A percentile compares a stretch with the other conserved stretches of the same genome.
phyloP scores from a whole-genome alignment of 2,113 vertebrate genomes.

The Pionites leucogaster region DNA sequence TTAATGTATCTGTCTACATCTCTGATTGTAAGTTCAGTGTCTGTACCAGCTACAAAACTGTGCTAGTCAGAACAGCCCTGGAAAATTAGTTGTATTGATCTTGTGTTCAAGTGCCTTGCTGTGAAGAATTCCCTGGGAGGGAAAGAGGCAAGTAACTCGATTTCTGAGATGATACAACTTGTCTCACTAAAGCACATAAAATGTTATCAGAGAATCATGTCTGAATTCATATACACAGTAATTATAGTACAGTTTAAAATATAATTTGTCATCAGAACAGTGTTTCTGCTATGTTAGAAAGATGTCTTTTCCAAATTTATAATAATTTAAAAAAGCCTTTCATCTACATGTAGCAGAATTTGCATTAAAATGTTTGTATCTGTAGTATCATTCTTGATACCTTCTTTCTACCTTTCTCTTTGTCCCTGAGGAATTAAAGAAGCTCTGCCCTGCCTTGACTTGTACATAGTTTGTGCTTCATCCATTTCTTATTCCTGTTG shows the following conservation, averaged over 20 bases:
- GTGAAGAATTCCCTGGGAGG: background rate
- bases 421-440: background rate
- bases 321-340: background rate
- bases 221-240: background rate
- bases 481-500: background rate
- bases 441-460: background rate
- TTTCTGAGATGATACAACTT: background rate
- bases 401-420: background rate
- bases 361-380: background rate
- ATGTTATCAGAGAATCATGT: background rate
- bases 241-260: background rate
- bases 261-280: background rate
- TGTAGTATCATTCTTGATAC: background rate
- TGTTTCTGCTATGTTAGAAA: background rate
- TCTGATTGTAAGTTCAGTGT: background rate
- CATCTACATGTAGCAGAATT: background rate
- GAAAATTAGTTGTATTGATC: constrained; percentile 4
- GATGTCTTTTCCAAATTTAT: background rate
- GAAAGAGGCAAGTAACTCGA: background rate
- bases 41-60: background rate
- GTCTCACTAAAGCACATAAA: background rate
- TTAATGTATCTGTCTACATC: background rate
- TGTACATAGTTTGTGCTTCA: background rate
- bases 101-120: background rate
- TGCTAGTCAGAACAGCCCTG: background rate